These are phyloP conservation scores for Neelides sp. DNA, from an alignment of 1,140 invertebrate genomes.

Conservation along the genomic window DNA sequence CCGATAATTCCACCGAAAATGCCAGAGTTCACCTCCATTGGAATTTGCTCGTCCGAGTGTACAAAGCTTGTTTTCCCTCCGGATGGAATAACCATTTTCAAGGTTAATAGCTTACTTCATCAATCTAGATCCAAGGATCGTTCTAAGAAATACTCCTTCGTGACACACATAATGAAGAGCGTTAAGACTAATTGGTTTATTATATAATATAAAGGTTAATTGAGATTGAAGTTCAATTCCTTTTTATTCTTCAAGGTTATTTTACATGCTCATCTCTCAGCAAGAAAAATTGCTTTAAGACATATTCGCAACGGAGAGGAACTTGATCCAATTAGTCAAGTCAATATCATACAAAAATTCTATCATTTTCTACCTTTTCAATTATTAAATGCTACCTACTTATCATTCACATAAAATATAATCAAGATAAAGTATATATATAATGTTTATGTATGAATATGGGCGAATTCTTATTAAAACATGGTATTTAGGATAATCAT, in stretches of 20 bases:
- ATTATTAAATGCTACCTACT: slow-evolving; percentile 1
- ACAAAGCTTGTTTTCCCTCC: slow-evolving; percentile 48
- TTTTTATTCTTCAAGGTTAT: too few species aligned
- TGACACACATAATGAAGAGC: slow-evolving; percentile 2
- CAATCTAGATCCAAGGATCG: too few species aligned
- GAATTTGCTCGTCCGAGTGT: slow-evolving; percentile 66
- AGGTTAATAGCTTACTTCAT: too few species aligned
- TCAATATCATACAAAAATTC: slow-evolving; percentile 32
- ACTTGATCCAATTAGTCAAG: slow-evolving; percentile 49
- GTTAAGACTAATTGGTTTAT: too few species aligned
- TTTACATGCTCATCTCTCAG: slow-evolving; percentile 55
- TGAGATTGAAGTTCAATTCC: too few species aligned
- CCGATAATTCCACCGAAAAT: slow-evolving; percentile 68
- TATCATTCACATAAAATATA: slow-evolving; percentile 2
- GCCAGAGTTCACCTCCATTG: slow-evolving; percentile 55
- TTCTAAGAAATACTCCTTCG: too few species aligned
- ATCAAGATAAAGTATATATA: not conserved
- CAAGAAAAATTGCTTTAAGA: slow-evolving; percentile 48
- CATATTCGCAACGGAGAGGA: slow-evolving; percentile 50
- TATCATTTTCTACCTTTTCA: not conserved
- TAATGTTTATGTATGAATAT: not conserved
- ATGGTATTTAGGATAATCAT: slow-evolving; percentile 48
- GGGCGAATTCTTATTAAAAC: not conserved
- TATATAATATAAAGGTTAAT: too few species aligned
- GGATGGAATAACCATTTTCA: slow-evolving; percentile 9